Evolutionary conservation across 2,113 vertebrate genomes (phyloP).

Genomic region (Gymnarchus niloticus): DNA sequence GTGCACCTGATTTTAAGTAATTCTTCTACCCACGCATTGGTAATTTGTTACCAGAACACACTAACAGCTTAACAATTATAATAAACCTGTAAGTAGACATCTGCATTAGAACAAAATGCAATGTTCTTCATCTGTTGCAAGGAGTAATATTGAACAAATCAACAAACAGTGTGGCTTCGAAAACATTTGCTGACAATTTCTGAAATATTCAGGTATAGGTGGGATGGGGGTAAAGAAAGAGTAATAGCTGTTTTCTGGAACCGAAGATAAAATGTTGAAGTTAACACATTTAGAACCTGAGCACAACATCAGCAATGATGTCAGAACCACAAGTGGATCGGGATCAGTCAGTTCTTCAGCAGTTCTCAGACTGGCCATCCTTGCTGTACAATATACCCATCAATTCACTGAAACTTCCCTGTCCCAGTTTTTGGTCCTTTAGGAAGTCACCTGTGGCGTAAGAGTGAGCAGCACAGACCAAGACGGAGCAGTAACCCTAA

Average conservation of each 20-base stretch:
- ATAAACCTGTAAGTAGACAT: neutral
- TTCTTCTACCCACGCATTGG: neutral
- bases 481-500: neutral
- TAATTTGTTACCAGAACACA: neutral
- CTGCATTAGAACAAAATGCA: neutral
- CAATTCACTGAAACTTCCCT: neutral
- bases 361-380: too few species aligned
- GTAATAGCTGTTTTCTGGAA: neutral
- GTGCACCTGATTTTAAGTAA: neutral
- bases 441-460: neutral
- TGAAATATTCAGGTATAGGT: neutral
- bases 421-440: neutral
- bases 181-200: neutral
- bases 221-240: neutral
- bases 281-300: neutral
- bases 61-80: neutral
- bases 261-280: neutral
- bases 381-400: neutral
- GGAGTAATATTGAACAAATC: neutral
- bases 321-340: too few species aligned
- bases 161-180: neutral
- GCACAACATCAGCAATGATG: neutral
- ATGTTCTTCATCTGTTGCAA: neutral
- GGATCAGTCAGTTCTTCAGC: too few species aligned
- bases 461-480: neutral